These are phyloP conservation scores for Holacanthus passer DNA, from an alignment of 2,113 vertebrate genomes.

Conservation along the genomic window DNA sequence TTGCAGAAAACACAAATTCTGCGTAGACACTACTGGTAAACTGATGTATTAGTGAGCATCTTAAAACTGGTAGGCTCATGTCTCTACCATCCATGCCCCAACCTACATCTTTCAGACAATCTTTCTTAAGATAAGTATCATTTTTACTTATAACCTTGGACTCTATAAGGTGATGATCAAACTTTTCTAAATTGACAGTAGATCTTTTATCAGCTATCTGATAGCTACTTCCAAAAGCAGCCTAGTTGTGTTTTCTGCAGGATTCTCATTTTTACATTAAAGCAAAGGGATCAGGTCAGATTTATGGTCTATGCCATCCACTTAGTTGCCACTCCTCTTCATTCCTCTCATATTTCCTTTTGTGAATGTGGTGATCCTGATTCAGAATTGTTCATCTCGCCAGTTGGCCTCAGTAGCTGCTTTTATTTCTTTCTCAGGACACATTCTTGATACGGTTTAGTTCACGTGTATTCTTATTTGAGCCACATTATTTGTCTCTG, in stretches of 20 bases:
- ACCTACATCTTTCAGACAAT: not conserved
- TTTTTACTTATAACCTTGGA: too few species aligned
- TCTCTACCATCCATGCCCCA: not conserved
- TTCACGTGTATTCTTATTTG: not conserved
- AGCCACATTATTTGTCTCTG: not conserved
- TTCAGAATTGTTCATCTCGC: not conserved
- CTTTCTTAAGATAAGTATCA: too few species aligned
- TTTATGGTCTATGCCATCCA: not conserved
- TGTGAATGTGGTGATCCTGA: not conserved
- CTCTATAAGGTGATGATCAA: too few species aligned
- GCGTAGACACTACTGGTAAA: too few species aligned
- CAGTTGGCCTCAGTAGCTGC: constrained; percentile 2
- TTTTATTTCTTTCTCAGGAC: not conserved
- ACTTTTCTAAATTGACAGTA: not conserved
- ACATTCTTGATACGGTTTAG: not conserved
- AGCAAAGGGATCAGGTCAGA: not conserved
- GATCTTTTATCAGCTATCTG: not conserved
- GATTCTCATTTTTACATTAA: not conserved
- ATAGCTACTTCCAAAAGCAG: not conserved
- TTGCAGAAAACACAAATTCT: too few species aligned
- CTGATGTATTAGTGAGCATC: not conserved
- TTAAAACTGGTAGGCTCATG: not conserved
- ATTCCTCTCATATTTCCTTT: constrained; percentile 9
- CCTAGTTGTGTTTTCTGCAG: not conserved
- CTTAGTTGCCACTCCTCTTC: not conserved